phyloP scores from a whole-genome alignment of 2,797 vertebrate genomes.

The Eidolon dupreanum region DNA sequence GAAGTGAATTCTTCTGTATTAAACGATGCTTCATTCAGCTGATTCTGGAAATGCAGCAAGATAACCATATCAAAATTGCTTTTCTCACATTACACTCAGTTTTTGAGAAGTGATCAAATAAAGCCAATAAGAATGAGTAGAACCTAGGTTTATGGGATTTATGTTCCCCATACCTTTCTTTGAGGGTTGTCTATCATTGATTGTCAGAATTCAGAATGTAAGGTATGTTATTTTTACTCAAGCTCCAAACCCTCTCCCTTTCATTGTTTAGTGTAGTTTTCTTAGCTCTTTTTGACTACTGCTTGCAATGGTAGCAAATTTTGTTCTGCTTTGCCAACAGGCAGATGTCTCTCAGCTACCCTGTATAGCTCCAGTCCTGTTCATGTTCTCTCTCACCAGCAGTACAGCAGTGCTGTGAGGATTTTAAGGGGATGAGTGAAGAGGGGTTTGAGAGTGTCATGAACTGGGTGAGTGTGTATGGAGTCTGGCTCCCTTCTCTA shows the following conservation, averaged over 20 bases:
- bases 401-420: conserved; percentile 59
- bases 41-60: background rate
- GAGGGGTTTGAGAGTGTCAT: conserved; percentile 66
- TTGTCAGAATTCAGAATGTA: conserved; percentile 12
- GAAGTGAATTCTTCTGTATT: background rate
- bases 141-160: background rate
- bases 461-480: conserved; percentile 63
- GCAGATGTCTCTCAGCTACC: conserved; percentile 54
- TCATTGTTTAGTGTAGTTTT: conserved; percentile 18
- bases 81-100: background rate
- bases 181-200: background rate
- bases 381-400: conserved; percentile 63
- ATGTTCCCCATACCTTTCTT: background rate
- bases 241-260: background rate
- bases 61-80: background rate
- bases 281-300: conserved; percentile 30
- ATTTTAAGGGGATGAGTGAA: conserved; percentile 64
- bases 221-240: background rate
- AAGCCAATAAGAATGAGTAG: background rate
- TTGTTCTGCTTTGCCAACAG: conserved; percentile 67
- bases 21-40: background rate
- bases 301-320: conserved; percentile 56
- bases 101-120: background rate
- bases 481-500: conserved; percentile 62
- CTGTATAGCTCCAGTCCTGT: conserved; percentile 32